Conservation (phyloP, 2,113 vertebrate genomes). For the Alligator mississippiensis region DNA sequence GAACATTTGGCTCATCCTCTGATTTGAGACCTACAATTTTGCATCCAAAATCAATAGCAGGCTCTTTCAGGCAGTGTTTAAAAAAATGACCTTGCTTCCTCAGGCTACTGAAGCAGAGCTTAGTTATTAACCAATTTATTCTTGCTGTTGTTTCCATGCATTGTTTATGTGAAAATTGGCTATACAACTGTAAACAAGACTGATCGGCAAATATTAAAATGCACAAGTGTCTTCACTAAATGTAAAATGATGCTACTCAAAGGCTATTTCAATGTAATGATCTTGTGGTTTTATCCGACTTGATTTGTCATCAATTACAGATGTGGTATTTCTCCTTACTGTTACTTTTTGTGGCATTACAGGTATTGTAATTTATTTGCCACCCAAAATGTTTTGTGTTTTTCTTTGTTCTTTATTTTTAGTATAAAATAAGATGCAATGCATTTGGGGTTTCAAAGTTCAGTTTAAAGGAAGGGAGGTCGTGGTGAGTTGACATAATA, state of each 20-base stretch:
- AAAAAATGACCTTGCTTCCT: background rate
- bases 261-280: background rate
- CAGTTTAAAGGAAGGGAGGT: background rate
- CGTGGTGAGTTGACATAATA: background rate
- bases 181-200: background rate
- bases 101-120: background rate
- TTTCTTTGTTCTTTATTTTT: background rate
- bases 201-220: background rate
- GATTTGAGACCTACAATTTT: background rate
- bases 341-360: background rate
- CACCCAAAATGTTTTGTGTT: background rate
- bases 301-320: background rate
- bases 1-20: background rate
- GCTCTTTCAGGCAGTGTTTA: background rate
- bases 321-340: background rate
- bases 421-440: background rate
- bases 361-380: background rate
- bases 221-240: background rate
- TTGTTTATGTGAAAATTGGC: background rate
- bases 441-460: background rate
- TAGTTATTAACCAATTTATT: background rate
- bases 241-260: background rate
- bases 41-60: too few relatives aligned
- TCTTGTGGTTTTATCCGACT: background rate
- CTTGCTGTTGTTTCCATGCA: background rate